A percentile compares a stretch with the other conserved stretches of the same genome.
phyloP scores from a whole-genome alignment of 2,888 invertebrate species.

The Temnothorax unifasciatus region DNA sequence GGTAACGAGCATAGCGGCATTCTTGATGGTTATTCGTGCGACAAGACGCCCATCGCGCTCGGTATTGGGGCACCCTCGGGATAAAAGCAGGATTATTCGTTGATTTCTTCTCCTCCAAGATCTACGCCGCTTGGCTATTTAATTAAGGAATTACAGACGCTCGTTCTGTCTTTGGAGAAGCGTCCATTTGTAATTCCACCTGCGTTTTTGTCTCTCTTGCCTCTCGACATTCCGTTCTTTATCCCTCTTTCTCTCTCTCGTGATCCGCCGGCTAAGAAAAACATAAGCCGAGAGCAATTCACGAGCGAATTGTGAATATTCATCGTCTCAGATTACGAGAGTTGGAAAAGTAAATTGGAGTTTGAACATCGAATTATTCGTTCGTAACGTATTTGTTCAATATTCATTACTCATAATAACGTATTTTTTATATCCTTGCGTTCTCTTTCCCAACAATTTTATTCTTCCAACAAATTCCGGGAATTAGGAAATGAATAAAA shows the following conservation, averaged over 20 bases:
- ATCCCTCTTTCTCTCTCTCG: neutral
- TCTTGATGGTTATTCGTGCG: slow-evolving; percentile 19
- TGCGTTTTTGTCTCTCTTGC: slow-evolving; percentile 17
- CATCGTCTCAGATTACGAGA: slow-evolving; percentile 8
- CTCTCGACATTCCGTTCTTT: slow-evolving; percentile 12
- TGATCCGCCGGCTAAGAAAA: slow-evolving; percentile 33
- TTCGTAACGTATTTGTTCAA: slow-evolving; percentile 8
- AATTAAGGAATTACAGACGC: slow-evolving; percentile 69
- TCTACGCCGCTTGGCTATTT: slow-evolving; percentile 51
- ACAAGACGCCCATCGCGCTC: neutral
- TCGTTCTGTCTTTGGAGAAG: slow-evolving; percentile 12
- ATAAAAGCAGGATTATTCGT: slow-evolving; percentile 20
- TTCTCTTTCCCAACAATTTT: neutral
- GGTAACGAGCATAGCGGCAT: slow-evolving; percentile 58
- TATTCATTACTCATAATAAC: slow-evolving; percentile 25
- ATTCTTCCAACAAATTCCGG: neutral
- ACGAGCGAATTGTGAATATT: slow-evolving; percentile 44
- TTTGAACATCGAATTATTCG: slow-evolving; percentile 17
- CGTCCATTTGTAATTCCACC: slow-evolving; percentile 51
- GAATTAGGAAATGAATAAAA: neutral
- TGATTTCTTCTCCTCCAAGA: slow-evolving; percentile 15
- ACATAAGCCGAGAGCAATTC: slow-evolving; percentile 27
- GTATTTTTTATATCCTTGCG: neutral
- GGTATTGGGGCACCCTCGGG: slow-evolving; percentile 14
- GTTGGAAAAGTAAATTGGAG: slow-evolving; percentile 6